These are phyloP conservation scores for Ceriagrion tenellum DNA, from an alignment of 2,888 invertebrate genomes.

Conservation along the genomic window DNA sequence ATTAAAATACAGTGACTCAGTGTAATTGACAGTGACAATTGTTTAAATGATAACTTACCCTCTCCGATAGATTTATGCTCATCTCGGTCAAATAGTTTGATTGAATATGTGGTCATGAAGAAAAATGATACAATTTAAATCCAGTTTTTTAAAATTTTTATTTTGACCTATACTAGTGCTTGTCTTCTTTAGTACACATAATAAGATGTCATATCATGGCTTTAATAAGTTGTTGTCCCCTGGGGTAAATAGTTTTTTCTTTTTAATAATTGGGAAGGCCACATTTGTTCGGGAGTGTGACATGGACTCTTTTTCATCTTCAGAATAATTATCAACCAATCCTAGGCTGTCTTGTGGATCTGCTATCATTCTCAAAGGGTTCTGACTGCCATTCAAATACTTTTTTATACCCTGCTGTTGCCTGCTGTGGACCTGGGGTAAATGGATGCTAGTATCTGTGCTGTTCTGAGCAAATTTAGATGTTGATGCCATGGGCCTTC, in stretches of 20 bases:
- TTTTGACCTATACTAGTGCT: neutral
- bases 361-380: neutral
- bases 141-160: neutral
- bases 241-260: slow-evolving; percentile 46
- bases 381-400: neutral
- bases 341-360: neutral
- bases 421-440: neutral
- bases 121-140: neutral
- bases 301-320: neutral
- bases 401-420: neutral
- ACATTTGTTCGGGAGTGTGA: neutral
- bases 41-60: too few species aligned
- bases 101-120: too few species aligned
- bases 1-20: neutral
- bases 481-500: neutral
- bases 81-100: neutral
- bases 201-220: neutral
- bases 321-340: neutral
- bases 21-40: too few species aligned
- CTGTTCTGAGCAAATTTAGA: neutral
- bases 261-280: slow-evolving; percentile 15
- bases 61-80: neutral
- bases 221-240: neutral
- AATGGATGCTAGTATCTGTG: neutral
- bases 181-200: neutral